These are phyloP conservation scores for Chelonia mydas DNA, from an alignment of 2,797 vertebrate species.

Conservation along the genomic window DNA sequence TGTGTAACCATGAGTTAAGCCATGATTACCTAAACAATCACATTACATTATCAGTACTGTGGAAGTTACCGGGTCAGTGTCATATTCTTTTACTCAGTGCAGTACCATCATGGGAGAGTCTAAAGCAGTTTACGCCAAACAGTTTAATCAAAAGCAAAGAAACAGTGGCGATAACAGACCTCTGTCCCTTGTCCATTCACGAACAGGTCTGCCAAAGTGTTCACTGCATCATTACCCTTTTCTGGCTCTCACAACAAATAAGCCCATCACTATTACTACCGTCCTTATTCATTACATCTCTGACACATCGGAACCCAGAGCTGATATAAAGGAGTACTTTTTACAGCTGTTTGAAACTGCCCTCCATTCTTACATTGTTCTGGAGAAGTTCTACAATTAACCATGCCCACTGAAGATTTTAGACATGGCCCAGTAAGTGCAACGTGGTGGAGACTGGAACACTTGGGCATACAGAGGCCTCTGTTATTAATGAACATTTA, in stretches of 20 bases:
- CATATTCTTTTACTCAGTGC: background rate
- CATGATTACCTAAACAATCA: background rate
- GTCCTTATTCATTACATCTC: background rate
- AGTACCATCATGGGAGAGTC: background rate
- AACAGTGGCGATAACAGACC: background rate
- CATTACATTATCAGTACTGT: background rate
- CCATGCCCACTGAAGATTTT: accelerated
- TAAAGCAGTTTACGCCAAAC: background rate
- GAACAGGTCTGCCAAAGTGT: background rate
- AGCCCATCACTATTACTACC: background rate
- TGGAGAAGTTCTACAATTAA: background rate
- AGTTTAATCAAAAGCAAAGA: background rate
- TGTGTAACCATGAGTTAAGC: background rate
- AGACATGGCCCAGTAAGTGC: background rate
- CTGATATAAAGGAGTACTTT: background rate
- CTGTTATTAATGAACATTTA: background rate
- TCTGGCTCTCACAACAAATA: background rate
- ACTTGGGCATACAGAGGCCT: background rate
- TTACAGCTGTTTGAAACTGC: background rate
- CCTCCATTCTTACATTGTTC: background rate
- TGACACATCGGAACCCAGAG: background rate
- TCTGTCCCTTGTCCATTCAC: background rate
- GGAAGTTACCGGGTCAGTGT: background rate
- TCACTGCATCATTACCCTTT: background rate
- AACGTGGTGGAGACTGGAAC: background rate